These are phyloP conservation scores for Molorchus minor DNA, from an alignment of 2,888 invertebrate genomes.

Conservation along the genomic window DNA sequence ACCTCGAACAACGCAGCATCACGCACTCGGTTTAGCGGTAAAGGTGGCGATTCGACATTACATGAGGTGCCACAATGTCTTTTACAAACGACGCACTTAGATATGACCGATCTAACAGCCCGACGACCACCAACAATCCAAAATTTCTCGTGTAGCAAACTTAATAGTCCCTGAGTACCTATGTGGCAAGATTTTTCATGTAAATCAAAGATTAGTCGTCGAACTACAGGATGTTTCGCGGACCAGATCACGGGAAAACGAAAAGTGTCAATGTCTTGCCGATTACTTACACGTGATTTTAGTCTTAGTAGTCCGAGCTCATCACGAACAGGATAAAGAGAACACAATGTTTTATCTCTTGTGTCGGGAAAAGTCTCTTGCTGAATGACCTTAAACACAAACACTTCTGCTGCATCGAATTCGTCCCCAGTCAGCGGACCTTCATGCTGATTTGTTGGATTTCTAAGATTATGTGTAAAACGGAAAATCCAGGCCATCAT, in stretches of 20 bases:
- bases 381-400: conserved; percentile 30
- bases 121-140: conserved; percentile 43
- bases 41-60: conserved; percentile 38
- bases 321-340: conserved; percentile 24
- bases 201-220: conserved; percentile 21
- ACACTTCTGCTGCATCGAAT: conserved; percentile 21
- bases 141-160: conserved; percentile 40
- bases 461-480: conserved; percentile 25
- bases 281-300: conserved; percentile 24
- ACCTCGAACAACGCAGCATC: conserved; percentile 50
- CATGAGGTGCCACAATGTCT: conserved; percentile 39
- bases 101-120: conserved; percentile 31
- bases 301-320: conserved; percentile 24
- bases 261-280: conserved; percentile 28
- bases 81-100: conserved; percentile 39
- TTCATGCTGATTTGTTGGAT: background rate
- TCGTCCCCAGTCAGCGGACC: conserved; percentile 25
- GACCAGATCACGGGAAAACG: conserved; percentile 33
- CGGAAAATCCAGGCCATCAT: conserved; percentile 33
- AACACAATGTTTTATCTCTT: conserved; percentile 5
- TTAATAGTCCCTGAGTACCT: conserved; percentile 38
- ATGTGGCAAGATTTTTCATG: conserved; percentile 34
- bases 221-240: conserved; percentile 27
- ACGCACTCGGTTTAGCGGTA: conserved; percentile 49
- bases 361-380: conserved; percentile 12